Evolutionary conservation across 2,888 invertebrate genomes (phyloP).

Genomic region (Leptinotarsa peninsularis): DNA sequence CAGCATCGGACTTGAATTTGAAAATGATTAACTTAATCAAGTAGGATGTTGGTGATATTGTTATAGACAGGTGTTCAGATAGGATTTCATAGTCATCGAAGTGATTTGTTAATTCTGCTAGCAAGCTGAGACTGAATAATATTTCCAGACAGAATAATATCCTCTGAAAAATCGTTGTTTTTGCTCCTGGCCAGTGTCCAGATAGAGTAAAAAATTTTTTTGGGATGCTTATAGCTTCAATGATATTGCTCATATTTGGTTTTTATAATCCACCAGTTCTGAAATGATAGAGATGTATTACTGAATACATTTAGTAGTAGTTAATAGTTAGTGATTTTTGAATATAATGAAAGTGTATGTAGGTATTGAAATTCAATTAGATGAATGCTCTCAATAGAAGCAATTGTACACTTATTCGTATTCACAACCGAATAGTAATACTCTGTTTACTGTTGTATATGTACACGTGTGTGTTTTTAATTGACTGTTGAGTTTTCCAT

Average conservation of each 20-base stretch:
- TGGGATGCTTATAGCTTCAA: slow-evolving; percentile 23
- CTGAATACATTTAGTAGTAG: no score
- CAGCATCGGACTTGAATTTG: background rate
- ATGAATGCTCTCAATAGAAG: no score
- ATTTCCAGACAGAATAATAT: background rate
- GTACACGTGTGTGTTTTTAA: no score
- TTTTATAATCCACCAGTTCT: background rate
- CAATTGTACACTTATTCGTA: no score
- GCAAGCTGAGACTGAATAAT: slow-evolving; percentile 11
- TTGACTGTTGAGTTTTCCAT: no score
- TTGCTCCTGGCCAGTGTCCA: slow-evolving; percentile 29
- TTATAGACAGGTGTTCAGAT: slow-evolving; percentile 23
- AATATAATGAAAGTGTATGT: no score
- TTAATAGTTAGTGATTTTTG: no score
- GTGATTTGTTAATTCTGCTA: slow-evolving; percentile 21
- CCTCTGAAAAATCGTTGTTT: background rate
- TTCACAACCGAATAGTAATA: no score
- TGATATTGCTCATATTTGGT: slow-evolving; percentile 4
- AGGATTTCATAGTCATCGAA: slow-evolving; percentile 25
- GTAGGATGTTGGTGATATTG: slow-evolving; percentile 28
- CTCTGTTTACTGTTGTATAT: no score
- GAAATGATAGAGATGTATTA: background rate
- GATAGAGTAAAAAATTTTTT: slow-evolving; percentile 12
- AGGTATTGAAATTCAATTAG: no score
- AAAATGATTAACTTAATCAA: slow-evolving; percentile 28